phyloP scores from a whole-genome alignment of 2,797 vertebrate genomes.

The Gobionotothen gibberifrons region DNA sequence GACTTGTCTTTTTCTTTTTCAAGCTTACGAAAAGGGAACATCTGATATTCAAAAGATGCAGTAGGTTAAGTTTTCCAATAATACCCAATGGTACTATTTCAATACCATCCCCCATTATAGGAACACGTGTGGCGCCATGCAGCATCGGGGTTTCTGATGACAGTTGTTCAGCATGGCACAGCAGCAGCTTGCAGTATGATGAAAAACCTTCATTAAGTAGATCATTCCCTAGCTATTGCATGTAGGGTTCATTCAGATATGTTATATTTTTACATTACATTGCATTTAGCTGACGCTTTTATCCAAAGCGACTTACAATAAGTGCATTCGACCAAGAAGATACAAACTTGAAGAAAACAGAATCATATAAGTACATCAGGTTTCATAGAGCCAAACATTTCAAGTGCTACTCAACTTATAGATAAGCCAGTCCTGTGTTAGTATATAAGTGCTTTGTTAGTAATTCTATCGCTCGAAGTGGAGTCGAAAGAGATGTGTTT shows the following conservation, averaged over 20 bases:
- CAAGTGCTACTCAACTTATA: too few relatives aligned
- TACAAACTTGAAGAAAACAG: too few relatives aligned
- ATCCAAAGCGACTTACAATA: too few relatives aligned
- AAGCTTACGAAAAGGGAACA: background rate
- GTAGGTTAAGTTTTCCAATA: background rate
- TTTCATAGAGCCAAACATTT: too few relatives aligned
- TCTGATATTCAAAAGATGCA: constrained; percentile 2
- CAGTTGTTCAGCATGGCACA: background rate
- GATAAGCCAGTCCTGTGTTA: too few relatives aligned
- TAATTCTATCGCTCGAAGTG: too few relatives aligned
- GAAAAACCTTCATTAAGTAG: background rate
- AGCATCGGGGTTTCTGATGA: background rate
- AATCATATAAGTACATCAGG: too few relatives aligned
- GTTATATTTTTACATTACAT: too few relatives aligned
- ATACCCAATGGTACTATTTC: background rate
- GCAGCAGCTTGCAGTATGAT: constrained; percentile 9
- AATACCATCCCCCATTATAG: background rate
- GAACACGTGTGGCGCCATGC: background rate
- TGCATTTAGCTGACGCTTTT: too few relatives aligned
- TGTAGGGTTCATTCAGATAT: background rate
- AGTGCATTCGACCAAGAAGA: too few relatives aligned
- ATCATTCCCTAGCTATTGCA: background rate
- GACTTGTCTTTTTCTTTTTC: background rate
- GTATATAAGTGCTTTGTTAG: too few relatives aligned
- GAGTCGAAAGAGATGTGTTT: too few relatives aligned